These are phyloP conservation scores for Tipula helvola DNA, from an alignment of 2,888 invertebrate genomes.

Conservation along the genomic window DNA sequence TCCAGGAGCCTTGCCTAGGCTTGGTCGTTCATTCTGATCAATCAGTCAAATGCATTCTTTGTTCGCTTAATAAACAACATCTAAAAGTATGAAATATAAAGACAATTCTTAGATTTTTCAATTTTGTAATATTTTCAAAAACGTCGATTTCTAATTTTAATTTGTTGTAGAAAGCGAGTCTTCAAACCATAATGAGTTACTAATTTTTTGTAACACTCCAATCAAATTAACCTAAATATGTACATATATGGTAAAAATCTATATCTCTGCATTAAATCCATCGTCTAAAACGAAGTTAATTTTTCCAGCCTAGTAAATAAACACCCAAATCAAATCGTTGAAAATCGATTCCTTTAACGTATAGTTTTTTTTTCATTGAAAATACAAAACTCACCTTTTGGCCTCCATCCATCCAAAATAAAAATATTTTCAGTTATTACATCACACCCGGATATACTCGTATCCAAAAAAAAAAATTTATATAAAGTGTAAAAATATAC, in stretches of 20 bases:
- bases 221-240: not conserved
- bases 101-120: too few relatives aligned
- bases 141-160: too few relatives aligned
- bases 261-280: not conserved
- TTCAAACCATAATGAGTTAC: too few relatives aligned
- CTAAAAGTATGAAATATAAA: too few relatives aligned
- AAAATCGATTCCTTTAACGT: not conserved
- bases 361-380: not conserved
- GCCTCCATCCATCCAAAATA: not conserved
- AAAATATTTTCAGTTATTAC: not conserved
- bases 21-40: too few relatives aligned
- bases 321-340: not conserved
- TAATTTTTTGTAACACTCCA: too few relatives aligned
- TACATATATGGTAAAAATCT: not conserved
- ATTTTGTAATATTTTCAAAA: too few relatives aligned
- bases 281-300: not conserved
- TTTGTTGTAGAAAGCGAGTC: too few relatives aligned
- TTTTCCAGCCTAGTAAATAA: not conserved
- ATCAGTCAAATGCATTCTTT: too few relatives aligned
- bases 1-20: too few relatives aligned
- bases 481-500: not conserved
- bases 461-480: not conserved
- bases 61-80: too few relatives aligned
- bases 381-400: not conserved
- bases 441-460: not conserved